These are phyloP conservation scores for Pygmarrhopalites habei DNA, from an alignment of 1,140 invertebrate species.

Conservation along the genomic window DNA sequence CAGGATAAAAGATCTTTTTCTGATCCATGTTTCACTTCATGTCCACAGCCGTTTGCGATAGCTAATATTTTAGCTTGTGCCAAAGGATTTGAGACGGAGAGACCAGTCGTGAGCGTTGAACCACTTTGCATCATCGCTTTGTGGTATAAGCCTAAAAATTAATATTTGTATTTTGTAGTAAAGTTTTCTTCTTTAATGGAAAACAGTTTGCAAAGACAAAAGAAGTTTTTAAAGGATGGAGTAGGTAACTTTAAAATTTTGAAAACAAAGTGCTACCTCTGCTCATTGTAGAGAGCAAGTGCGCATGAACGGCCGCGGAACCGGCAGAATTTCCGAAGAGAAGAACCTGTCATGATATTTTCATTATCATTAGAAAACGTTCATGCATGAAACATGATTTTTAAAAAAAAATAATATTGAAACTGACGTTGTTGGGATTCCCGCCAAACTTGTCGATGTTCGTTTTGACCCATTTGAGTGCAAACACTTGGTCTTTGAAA, in stretches of 20 bases:
- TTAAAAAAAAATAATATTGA: no score
- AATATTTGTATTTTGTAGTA: neutral
- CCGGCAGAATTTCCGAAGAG: conserved; percentile 32
- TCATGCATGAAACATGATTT: no score
- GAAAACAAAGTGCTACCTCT: no score
- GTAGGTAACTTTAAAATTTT: no score
- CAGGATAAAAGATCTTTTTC: conserved; percentile 5
- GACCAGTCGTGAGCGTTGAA: neutral
- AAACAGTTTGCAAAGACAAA: neutral
- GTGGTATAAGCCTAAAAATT: conserved; percentile 44
- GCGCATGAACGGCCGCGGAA: neutral
- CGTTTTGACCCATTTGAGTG: conserved; percentile 44
- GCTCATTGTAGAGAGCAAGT: conserved; percentile 19
- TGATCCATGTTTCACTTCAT: neutral
- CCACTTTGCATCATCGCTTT: conserved; percentile 46
- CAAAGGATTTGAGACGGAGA: neutral
- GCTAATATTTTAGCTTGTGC: no score
- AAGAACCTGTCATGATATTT: no score
- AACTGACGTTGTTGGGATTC: conserved; percentile 19
- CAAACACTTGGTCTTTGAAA: conserved; percentile 51
- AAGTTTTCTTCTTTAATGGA: neutral
- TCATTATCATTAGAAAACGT: no score
- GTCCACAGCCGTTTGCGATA: neutral
- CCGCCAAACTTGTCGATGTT: conserved; percentile 42
- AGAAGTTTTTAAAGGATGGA: neutral